These are phyloP conservation scores for Pterostichus madidus DNA, from an alignment of 2,888 invertebrate species.

Conservation along the genomic window DNA sequence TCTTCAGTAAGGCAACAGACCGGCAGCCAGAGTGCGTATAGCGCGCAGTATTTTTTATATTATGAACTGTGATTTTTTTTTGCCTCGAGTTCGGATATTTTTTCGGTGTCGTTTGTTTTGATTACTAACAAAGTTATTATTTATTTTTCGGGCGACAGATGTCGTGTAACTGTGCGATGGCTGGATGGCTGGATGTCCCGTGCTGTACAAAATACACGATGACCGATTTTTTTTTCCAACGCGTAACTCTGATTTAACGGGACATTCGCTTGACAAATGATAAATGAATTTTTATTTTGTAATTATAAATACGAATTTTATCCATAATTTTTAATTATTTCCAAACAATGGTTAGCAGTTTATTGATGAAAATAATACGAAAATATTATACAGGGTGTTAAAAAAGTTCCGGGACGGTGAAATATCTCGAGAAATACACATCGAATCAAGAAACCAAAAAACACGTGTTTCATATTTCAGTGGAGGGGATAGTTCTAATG, in stretches of 20 bases:
- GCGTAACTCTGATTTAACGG: not conserved
- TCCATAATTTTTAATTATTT: not conserved
- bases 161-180: conserved; percentile 22
- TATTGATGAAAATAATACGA: not conserved
- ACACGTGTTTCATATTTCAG: no score
- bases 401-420: no score
- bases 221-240: conserved; percentile 16
- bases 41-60: not conserved
- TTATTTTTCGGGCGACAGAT: conserved; percentile 51
- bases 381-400: not conserved
- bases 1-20: not conserved
- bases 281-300: conserved; percentile 41
- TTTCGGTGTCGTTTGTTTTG: conserved; percentile 50
- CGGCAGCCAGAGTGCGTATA: no score
- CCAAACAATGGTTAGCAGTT: not conserved
- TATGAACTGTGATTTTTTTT: conserved; percentile 29
- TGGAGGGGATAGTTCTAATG: no score
- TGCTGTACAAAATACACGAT: not conserved
- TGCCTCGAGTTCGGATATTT: conserved; percentile 26
- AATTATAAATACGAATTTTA: conserved; percentile 5
- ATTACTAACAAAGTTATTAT: conserved; percentile 56
- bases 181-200: not conserved
- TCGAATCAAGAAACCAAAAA: no score
- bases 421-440: no score
- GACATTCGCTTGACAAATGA: conserved; percentile 29